Percentiles rank a stretch among this genome's conserved stretches.
Evolutionary conservation across 1,140 invertebrate genomes (phyloP).

Genomic region (Dreissena rostriformis): DNA sequence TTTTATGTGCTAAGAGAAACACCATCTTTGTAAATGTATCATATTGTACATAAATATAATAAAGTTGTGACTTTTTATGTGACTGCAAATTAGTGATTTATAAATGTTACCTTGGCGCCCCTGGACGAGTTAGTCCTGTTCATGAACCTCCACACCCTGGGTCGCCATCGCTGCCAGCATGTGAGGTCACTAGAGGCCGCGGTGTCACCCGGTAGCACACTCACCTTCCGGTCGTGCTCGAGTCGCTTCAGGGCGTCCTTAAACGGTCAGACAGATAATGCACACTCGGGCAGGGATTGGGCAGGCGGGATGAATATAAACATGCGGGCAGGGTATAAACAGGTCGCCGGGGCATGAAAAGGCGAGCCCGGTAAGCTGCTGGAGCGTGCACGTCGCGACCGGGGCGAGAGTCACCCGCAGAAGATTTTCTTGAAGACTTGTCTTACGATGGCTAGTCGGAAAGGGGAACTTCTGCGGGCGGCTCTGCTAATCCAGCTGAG

Average conservation of each 20-base stretch:
- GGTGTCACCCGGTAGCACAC: constrained; percentile 18
- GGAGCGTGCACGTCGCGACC: too few species aligned
- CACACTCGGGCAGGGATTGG: too few species aligned
- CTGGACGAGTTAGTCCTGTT: constrained; percentile 67
- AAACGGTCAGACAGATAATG: constrained; percentile 6
- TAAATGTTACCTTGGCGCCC: constrained; percentile 62
- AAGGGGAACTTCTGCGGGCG: too few species aligned
- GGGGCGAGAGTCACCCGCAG: too few species aligned
- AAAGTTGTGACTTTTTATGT: background rate
- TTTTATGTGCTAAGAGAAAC: background rate
- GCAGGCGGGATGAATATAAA: too few species aligned
- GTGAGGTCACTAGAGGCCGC: background rate
- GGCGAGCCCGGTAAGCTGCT: too few species aligned
- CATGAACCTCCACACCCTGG: constrained; percentile 66
- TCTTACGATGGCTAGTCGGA: too few species aligned
- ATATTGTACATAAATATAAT: too few species aligned
- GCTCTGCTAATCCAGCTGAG: too few species aligned
- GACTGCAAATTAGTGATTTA: background rate
- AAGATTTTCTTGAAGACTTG: too few species aligned
- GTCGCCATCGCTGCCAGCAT: constrained; percentile 58
- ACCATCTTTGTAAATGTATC: background rate
- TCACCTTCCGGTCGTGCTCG: constrained; percentile 70
- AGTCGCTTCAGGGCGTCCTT: constrained; percentile 65
- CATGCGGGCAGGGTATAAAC: too few species aligned
- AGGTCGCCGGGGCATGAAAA: too few species aligned